A percentile compares a stretch with the other conserved stretches of the same genome.
Conservation (phyloP, 1,140 invertebrate species). For the Formica exsecta region DNA sequence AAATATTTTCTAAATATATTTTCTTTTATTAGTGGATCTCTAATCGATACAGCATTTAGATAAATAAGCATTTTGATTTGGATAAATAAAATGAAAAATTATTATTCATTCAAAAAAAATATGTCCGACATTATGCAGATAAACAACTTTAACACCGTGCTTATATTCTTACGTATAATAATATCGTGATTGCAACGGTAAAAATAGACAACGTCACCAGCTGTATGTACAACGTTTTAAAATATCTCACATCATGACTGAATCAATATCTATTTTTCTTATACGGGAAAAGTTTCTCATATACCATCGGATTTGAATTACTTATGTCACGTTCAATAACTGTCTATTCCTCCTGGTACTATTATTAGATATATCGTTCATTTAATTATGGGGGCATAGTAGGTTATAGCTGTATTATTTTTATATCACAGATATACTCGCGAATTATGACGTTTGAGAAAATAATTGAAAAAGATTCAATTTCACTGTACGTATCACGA, state of each 20-base stretch:
- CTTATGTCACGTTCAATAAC: neutral
- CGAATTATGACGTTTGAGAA: neutral
- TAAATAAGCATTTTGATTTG: neutral
- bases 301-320: neutral
- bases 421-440: constrained; percentile 6
- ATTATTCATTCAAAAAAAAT: neutral
- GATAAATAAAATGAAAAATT: neutral
- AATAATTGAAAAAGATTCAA: neutral
- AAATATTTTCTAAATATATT: too few species aligned
- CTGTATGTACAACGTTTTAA: constrained; percentile 7
- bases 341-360: neutral
- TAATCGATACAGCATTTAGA: neutral
- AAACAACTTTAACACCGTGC: neutral
- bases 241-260: constrained; percentile 13
- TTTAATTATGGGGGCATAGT: neutral
- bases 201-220: neutral
- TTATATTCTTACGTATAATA: neutral
- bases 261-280: constrained; percentile 25
- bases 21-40: neutral
- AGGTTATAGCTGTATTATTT: constrained; percentile 9
- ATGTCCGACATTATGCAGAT: neutral
- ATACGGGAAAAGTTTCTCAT: neutral
- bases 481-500: neutral
- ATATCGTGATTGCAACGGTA: neutral
- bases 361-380: constrained; percentile 6